phyloP scores from a whole-genome alignment of 2,888 invertebrate genomes.

The Lasiommata megera region DNA sequence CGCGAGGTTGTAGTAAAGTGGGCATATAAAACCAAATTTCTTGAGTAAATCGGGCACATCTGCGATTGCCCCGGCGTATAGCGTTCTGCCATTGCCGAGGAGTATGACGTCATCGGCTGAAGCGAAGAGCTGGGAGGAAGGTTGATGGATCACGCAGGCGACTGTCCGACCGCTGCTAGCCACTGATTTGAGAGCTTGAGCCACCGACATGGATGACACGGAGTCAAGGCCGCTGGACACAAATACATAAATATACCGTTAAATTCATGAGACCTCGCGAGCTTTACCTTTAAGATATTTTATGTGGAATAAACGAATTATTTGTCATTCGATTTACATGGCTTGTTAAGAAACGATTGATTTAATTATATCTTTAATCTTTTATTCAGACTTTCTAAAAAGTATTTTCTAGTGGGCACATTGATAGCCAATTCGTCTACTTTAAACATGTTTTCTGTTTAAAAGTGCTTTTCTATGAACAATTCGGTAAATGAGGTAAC shows the following conservation, averaged over 20 bases:
- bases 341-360: no score
- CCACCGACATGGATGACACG: slow-evolving; percentile 85
- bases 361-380: no score
- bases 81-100: slow-evolving; percentile 84
- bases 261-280: no score
- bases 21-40: slow-evolving; percentile 84
- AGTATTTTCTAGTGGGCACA: no score
- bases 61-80: slow-evolving; percentile 84
- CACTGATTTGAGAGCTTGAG: slow-evolving; percentile 82
- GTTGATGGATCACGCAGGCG: slow-evolving; percentile 90
- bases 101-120: slow-evolving; percentile 88
- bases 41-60: slow-evolving; percentile 82
- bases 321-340: no score
- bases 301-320: no score
- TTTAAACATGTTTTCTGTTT: no score
- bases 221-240: slow-evolving; percentile 80
- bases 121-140: slow-evolving; percentile 87
- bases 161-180: slow-evolving; percentile 85
- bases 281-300: no score
- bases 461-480: no score
- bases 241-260: neutral
- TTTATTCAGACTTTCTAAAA: no score
- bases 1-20: slow-evolving; percentile 89
- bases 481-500: no score
- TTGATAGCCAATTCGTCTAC: no score